These are phyloP conservation scores for Steromphala cineraria DNA, from an alignment of 2,888 invertebrate genomes.

Conservation along the genomic window DNA sequence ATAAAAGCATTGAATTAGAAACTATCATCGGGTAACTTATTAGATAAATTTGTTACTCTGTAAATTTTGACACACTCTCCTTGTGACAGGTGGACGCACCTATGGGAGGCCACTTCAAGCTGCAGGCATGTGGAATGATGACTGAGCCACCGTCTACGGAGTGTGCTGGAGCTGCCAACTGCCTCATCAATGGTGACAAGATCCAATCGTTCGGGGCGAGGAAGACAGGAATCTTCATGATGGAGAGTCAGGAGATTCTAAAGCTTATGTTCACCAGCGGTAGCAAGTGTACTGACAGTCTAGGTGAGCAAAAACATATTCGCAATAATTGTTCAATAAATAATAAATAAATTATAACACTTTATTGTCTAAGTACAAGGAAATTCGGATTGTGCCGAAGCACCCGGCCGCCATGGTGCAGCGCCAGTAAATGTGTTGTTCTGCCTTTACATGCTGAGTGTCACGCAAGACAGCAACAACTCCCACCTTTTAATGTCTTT, in stretches of 20 bases:
- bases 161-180: slow-evolving; percentile 48
- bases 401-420: no score
- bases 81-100: slow-evolving; percentile 21
- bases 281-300: not conserved
- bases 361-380: no score
- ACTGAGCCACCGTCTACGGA: slow-evolving; percentile 30
- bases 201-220: not conserved
- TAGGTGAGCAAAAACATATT: not conserved
- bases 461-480: no score
- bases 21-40: no score
- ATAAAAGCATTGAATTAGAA: no score
- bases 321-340: no score
- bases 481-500: no score
- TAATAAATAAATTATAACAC: no score
- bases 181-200: slow-evolving; percentile 39
- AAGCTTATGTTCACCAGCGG: not conserved
- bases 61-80: not conserved
- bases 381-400: no score
- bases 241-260: not conserved
- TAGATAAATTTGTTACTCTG: no score
- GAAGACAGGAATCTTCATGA: slow-evolving; percentile 9
- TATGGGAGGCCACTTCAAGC: slow-evolving; percentile 25
- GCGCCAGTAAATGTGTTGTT: no score
- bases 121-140: slow-evolving; percentile 30
- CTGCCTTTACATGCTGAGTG: no score